These are phyloP conservation scores for Paralvinella palmiformis DNA, from an alignment of 1,140 invertebrate species.

Conservation along the genomic window DNA sequence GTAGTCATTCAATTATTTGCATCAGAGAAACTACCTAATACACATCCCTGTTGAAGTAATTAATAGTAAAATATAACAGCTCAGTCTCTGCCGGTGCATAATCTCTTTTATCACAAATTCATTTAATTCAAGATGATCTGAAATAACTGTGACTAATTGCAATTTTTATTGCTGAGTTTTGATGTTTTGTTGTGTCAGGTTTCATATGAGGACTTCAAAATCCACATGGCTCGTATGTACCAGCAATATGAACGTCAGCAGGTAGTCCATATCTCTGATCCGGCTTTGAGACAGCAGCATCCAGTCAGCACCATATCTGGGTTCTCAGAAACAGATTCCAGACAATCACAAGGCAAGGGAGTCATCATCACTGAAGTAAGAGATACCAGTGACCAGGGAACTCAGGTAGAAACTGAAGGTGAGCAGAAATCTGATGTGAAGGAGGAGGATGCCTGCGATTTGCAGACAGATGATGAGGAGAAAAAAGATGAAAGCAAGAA, in stretches of 20 bases:
- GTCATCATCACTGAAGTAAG: constrained; percentile 38
- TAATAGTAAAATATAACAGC: too few species aligned
- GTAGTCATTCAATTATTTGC: background rate
- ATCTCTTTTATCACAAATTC: too few species aligned
- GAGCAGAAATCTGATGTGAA: constrained; percentile 2
- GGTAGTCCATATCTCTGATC: constrained; percentile 90
- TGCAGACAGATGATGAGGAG: background rate
- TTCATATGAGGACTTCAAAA: constrained; percentile 86
- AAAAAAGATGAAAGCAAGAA: constrained; percentile 13
- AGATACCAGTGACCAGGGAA: constrained; percentile 4
- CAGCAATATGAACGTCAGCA: constrained; percentile 90
- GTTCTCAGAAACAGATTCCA: constrained; percentile 26
- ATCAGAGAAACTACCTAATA: background rate
- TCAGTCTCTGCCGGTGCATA: too few species aligned
- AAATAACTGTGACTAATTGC: too few species aligned
- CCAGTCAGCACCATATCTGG: constrained; percentile 95
- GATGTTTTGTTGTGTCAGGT: constrained; percentile 56
- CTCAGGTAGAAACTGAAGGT: constrained; percentile 6
- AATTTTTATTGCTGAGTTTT: too few species aligned
- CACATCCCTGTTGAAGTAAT: too few species aligned
- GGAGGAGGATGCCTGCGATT: background rate
- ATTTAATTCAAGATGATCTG: too few species aligned
- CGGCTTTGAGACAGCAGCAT: constrained; percentile 78
- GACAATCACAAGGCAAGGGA: constrained; percentile 31
- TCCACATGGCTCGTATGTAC: constrained; percentile 67